A percentile compares a stretch with the other conserved stretches of the same genome.
Conservation (phyloP, 1,140 invertebrate species). For the Lethocerus indicus region DNA sequence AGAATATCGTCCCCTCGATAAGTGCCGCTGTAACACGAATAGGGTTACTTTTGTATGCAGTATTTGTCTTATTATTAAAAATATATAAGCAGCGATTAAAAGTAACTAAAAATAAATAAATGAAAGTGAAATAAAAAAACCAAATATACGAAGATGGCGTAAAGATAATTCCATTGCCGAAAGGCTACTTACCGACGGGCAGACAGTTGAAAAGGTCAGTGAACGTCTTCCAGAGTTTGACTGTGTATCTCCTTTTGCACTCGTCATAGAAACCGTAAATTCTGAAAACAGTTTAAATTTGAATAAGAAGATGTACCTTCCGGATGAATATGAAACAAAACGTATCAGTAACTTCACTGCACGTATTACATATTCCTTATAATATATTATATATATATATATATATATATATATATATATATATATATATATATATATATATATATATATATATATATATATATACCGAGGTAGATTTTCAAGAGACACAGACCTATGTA, state of each 20-base stretch:
- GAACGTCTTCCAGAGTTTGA: slow-evolving; percentile 97
- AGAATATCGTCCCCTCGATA: slow-evolving; percentile 43
- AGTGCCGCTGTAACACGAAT: slow-evolving; percentile 16
- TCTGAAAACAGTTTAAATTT: no score
- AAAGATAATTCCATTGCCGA: background rate
- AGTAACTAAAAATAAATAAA: background rate
- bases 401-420: no score
- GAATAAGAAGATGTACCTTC: no score
- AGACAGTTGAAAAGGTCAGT: slow-evolving; percentile 98
- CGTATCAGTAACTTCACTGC: no score
- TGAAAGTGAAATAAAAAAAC: background rate
- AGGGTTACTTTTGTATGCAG: background rate
- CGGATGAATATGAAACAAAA: no score
- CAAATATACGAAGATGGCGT: background rate
- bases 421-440: no score
- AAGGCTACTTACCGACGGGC: slow-evolving; percentile 40
- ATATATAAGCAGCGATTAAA: background rate
- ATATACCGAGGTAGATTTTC: no score
- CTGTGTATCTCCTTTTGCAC: slow-evolving; percentile 71
- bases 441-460: no score
- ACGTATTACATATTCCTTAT: no score
- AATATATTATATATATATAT: no score
- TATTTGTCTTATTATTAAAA: background rate
- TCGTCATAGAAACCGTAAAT: slow-evolving; percentile 41
- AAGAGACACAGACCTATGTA: no score